phyloP scores from a whole-genome alignment of 2,888 invertebrate genomes.

The Dasysyrphus tricinctus region DNA sequence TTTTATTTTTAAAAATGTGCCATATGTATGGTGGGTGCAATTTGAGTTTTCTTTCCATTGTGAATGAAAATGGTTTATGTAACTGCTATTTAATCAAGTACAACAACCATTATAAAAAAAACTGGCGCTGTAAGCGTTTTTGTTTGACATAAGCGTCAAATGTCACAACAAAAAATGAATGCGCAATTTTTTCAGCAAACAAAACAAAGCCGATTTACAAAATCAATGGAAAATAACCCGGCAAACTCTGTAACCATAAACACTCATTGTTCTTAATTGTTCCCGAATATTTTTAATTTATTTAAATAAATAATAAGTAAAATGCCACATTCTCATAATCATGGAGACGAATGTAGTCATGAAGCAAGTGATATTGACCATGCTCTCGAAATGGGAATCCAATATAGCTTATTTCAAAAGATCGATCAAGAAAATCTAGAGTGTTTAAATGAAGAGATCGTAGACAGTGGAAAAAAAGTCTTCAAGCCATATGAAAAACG shows the following conservation, averaged over 20 bases:
- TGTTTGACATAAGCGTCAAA: background rate
- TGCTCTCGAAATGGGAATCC: constrained; percentile 82
- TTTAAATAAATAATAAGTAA: constrained; percentile 77
- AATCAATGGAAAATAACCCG: background rate
- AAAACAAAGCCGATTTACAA: background rate
- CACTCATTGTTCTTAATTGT: background rate
- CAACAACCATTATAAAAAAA: background rate
- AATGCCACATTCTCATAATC: constrained; percentile 82
- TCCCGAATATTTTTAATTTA: background rate
- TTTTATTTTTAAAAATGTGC: too few species aligned
- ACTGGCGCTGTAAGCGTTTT: background rate
- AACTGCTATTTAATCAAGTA: background rate
- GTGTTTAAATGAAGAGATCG: constrained; percentile 94
- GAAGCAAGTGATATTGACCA: constrained; percentile 82
- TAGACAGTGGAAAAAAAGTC: constrained; percentile 93
- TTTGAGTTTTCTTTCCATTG: background rate
- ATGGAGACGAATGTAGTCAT: constrained; percentile 81
- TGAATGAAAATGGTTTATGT: background rate
- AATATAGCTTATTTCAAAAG: constrained; percentile 91
- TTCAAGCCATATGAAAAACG: constrained; percentile 97
- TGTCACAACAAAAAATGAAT: background rate
- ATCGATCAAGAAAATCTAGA: constrained; percentile 94
- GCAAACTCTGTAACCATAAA: background rate
- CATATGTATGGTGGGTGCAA: background rate
- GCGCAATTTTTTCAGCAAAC: background rate